Percentiles rank a stretch among this genome's conserved stretches.
phyloP scores from a whole-genome alignment of 2,888 invertebrate genomes.

The Rapana venosa region DNA sequence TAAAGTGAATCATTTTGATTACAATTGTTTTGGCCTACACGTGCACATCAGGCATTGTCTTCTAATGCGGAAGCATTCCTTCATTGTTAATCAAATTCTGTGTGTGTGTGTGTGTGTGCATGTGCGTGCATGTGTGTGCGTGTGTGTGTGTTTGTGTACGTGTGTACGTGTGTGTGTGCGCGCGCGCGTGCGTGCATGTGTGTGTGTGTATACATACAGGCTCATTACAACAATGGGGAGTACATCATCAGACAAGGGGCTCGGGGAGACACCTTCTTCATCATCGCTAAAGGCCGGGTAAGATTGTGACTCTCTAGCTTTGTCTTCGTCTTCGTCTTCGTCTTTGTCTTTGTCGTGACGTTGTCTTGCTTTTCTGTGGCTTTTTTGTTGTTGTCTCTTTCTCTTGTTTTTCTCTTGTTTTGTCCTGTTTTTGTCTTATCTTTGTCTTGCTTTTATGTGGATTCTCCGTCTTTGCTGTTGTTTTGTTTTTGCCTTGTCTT shows the following conservation, averaged over 20 bases:
- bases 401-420: background rate
- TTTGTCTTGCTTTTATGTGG: too few species aligned
- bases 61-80: too few species aligned
- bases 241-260: conserved; percentile 98
- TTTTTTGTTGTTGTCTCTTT: background rate
- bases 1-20: too few species aligned
- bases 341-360: background rate
- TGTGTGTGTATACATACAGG: conserved; percentile 78
- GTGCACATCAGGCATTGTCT: too few species aligned
- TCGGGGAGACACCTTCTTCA: conserved; percentile 97
- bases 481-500: too few species aligned
- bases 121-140: background rate
- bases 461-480: too few species aligned
- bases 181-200: background rate
- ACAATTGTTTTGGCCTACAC: too few species aligned
- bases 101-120: background rate
- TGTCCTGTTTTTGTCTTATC: background rate
- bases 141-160: background rate
- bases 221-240: conserved; percentile 94
- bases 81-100: background rate
- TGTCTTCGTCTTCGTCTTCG: background rate
- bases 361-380: background rate
- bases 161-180: conserved; percentile 3
- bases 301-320: conserved; percentile 48
- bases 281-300: conserved; percentile 93